phyloP scores from a whole-genome alignment of 2,113 vertebrate genomes.

The Lepisosteus oculatus region DNA sequence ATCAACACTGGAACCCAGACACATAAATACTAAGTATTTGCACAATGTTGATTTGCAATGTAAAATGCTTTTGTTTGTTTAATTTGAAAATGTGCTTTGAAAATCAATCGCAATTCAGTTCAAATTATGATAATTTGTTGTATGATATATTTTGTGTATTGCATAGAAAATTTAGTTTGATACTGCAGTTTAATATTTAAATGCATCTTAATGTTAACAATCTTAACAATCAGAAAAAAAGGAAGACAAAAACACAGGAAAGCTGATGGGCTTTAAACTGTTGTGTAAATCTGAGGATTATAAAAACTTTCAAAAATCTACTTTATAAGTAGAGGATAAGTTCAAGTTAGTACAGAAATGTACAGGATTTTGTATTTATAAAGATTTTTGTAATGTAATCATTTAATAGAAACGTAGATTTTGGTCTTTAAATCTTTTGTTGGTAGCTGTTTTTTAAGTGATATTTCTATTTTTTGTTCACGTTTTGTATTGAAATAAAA shows the following conservation, averaged over 20 bases:
- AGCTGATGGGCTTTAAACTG: conserved; percentile 28
- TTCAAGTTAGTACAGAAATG: conserved; percentile 20
- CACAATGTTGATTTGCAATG: not conserved
- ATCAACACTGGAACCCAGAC: not conserved
- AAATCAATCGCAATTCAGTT: not conserved
- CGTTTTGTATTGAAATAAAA: conserved; percentile 1
- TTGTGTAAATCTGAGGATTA: conserved; percentile 66
- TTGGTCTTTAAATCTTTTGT: conserved; percentile 15
- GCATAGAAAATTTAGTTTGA: too few species aligned
- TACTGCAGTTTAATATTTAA: too few species aligned
- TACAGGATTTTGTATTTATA: conserved; percentile 7
- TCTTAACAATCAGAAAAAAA: too few species aligned
- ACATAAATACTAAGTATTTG: conserved; percentile 70
- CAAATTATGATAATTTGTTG: too few species aligned
- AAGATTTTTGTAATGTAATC: too few species aligned
- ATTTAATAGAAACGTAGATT: not conserved
- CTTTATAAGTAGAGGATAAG: conserved; percentile 67
- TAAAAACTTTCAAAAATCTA: conserved; percentile 42
- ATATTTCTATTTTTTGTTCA: conserved; percentile 22
- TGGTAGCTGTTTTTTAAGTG: conserved; percentile 9
- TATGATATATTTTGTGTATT: too few species aligned
- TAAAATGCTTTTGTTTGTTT: not conserved
- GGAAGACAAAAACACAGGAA: not conserved
- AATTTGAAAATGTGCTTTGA: not conserved
- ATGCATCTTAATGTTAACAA: too few species aligned